Conservation (phyloP, 2,797 vertebrate species). For the Naso thynnoides region DNA sequence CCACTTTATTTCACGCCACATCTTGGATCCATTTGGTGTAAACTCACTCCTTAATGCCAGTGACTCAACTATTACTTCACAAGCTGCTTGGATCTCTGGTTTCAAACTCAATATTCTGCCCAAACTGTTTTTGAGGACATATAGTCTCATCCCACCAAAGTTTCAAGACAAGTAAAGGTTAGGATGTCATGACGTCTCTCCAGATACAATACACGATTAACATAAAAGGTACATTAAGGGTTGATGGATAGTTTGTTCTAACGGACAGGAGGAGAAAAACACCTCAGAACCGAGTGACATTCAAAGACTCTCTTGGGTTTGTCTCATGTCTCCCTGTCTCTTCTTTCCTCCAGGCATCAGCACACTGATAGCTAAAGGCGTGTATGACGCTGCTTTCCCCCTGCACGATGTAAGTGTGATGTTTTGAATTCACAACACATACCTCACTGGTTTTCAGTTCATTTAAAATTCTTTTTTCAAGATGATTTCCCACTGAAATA, state of each 20-base stretch:
- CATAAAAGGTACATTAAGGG: background rate
- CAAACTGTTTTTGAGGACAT: background rate
- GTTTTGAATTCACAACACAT: background rate
- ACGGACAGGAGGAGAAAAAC: background rate
- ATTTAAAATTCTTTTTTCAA: no score
- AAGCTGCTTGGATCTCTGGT: conserved; percentile 11
- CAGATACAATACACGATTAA: background rate
- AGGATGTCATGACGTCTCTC: no score
- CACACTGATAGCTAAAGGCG: conserved; percentile 93
- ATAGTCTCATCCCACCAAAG: background rate
- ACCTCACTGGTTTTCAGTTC: background rate
- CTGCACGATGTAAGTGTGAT: conserved; percentile 92
- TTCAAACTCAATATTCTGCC: background rate
- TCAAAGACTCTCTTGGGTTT: background rate
- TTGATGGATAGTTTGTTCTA: background rate
- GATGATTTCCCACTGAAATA: no score
- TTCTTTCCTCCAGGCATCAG: conserved; percentile 88
- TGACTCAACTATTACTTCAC: conserved; percentile 15
- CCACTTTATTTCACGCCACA: conserved; percentile 21
- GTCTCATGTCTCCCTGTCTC: conserved; percentile 8
- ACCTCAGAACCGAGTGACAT: background rate
- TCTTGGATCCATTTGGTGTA: conserved; percentile 21
- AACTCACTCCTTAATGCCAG: conserved; percentile 9
- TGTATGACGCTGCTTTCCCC: conserved; percentile 96
- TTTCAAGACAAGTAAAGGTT: background rate